Evolutionary conservation across 2,888 invertebrate species (phyloP).

Genomic region (Ptycholaimellus sp.): DNA sequence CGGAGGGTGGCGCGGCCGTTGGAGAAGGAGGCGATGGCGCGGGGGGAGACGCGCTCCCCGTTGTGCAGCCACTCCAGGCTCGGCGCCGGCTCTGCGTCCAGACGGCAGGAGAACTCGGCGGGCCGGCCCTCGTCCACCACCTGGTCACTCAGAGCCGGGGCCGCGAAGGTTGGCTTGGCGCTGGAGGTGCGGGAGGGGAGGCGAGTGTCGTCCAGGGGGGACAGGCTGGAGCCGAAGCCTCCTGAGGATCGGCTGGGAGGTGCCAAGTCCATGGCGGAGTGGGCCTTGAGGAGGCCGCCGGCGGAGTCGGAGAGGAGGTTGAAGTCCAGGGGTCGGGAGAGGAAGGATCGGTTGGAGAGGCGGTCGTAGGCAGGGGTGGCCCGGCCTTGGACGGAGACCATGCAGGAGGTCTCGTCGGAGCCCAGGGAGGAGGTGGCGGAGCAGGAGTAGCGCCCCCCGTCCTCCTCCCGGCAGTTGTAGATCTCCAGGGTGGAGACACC

Average conservation of each 20-base stretch:
- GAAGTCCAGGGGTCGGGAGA: too few relatives aligned
- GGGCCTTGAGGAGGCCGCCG: conserved; percentile 8
- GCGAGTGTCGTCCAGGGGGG: not conserved
- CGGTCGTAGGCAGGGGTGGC: conserved; percentile 10
- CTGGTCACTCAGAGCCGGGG: conserved; percentile 10
- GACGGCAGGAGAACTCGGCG: conserved; percentile 12
- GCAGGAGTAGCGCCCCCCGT: conserved; percentile 86
- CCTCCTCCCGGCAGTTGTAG: conserved; percentile 67
- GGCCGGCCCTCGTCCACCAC: conserved; percentile 11
- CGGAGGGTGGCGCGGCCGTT: conserved; percentile 10
- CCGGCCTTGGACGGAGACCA: conserved; percentile 75
- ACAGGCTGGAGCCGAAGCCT: conserved; percentile 3
- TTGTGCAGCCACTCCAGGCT: conserved; percentile 24
- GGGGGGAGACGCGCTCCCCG: conserved; percentile 12
- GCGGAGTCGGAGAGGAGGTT: too few relatives aligned
- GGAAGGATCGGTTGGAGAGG: not conserved
- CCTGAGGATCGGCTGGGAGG: conserved; percentile 9
- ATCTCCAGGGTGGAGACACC: conserved; percentile 94
- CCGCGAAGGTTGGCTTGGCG: conserved; percentile 14
- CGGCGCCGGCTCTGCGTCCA: conserved; percentile 24
- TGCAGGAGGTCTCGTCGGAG: conserved; percentile 74
- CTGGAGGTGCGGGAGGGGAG: conserved; percentile 2
- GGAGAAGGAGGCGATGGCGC: conserved; percentile 5
- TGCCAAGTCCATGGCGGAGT: conserved; percentile 8
- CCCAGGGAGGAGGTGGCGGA: conserved; percentile 77